Base-by-base conservation (phyloP, 53 echinoderm and acorn worm species). In the Stichopus horrens region DNA sequence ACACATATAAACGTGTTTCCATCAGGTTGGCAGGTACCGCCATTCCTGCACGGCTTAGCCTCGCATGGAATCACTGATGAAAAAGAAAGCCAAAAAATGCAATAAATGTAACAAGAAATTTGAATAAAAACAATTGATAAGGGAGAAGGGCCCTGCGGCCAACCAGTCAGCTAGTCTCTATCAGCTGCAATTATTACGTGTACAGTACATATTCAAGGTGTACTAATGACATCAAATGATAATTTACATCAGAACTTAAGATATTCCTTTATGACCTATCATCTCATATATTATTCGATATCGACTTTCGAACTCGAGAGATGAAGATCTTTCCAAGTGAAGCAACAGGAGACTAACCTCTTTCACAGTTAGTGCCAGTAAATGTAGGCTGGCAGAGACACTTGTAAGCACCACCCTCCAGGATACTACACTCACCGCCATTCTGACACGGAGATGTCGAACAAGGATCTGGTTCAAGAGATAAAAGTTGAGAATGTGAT, bases 371-470 rank as follows among this genome's bases (percentile, higher is more conserved):
- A 1, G 65, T 55, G 8, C 93, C 93, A 14, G 77, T 71, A 83
- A 86, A 93, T 23, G 90, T 87, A 51, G 90, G 83, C 13, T 74
- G 58, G 76, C 91, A 91, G 86, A 85, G 37, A 71, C 91, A 91
- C 18, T 65, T 52, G 85, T 88, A 88, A 56, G 76, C 83, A 63
- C 83, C 88, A 63, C 83, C 88, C 7, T 71, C 71, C 21, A 79
- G 87, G 53, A 90, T 88, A 58, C 55, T 55, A 75, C 93, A 93
- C 5, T 77, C 71, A 52, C 89, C 96, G 59, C 90, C 93, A 90
- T 96, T 96, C 76, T 88, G 56, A 82, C 96, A 96, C 8, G 94
- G 93, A 58, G 88, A 68, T 16, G 68, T 57, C 5, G 89, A 81
- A 60, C 89, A 89, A 2, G 89, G 81, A n/a, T 58, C 89, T 89